A percentile compares a stretch with the other conserved stretches of the same genome.
phyloP scores from a whole-genome alignment of 2,888 invertebrate genomes.

The Mactromeris polynyma region DNA sequence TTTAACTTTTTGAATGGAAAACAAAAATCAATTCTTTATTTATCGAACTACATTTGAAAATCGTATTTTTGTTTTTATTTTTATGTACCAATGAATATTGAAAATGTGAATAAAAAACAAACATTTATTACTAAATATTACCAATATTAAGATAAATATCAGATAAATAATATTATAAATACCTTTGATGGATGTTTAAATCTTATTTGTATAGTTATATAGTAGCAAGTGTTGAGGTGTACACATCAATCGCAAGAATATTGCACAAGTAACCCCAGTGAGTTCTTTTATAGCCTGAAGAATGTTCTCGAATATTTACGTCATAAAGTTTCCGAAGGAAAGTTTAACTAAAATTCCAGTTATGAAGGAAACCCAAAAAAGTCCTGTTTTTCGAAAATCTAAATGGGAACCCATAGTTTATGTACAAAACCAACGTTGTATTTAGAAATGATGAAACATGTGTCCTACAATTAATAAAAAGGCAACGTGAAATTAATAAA shows the following conservation, averaged over 20 bases:
- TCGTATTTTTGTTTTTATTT: too few relatives aligned
- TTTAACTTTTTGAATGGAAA: too few relatives aligned
- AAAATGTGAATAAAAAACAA: background rate
- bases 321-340: conserved; percentile 3
- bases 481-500: too few relatives aligned
- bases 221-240: background rate
- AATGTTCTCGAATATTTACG: background rate
- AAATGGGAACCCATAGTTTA: background rate
- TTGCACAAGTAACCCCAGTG: background rate
- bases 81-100: too few relatives aligned
- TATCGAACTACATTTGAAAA: too few relatives aligned
- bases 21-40: too few relatives aligned
- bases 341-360: background rate
- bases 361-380: background rate
- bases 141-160: background rate
- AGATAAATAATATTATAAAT: background rate
- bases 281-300: background rate
- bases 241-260: background rate
- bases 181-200: background rate
- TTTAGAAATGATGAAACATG: background rate
- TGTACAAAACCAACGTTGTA: background rate
- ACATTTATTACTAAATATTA: background rate
- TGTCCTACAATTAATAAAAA: too few relatives aligned
- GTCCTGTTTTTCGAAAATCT: background rate
- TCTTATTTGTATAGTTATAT: background rate